Percentiles rank a stretch among this genome's conserved stretches.
phyloP scores from a whole-genome alignment of 2,888 invertebrate species.

The Atethmia centrago region DNA sequence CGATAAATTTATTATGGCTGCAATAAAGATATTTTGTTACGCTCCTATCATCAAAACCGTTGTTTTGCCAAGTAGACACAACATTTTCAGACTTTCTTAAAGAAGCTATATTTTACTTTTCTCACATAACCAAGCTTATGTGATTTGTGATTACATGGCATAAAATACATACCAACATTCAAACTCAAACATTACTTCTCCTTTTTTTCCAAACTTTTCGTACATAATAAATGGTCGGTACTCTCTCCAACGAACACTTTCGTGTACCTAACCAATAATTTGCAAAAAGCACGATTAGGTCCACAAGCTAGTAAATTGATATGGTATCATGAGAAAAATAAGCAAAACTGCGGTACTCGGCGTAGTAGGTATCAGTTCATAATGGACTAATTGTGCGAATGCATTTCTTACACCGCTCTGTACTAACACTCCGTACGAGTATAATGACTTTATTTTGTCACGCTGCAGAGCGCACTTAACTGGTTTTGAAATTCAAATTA shows the following conservation, averaged over 20 bases:
- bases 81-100: conserved; percentile 23
- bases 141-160: background rate
- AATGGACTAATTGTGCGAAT: conserved; percentile 80
- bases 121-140: conserved; percentile 2
- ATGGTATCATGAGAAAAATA: conserved; percentile 74
- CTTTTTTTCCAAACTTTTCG: background rate
- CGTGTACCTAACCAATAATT: conserved; percentile 51
- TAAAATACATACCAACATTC: background rate
- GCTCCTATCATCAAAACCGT: conserved; percentile 18
- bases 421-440: conserved; percentile 27
- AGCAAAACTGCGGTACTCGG: conserved; percentile 71
- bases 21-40: conserved; percentile 59
- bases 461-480: conserved; percentile 24
- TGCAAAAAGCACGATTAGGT: conserved; percentile 60
- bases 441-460: conserved; percentile 64
- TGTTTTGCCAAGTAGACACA: conserved; percentile 35
- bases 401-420: conserved; percentile 67
- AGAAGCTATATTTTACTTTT: conserved; percentile 27
- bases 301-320: conserved; percentile 71
- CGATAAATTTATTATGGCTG: conserved; percentile 61
- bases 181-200: background rate
- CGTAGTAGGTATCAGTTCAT: conserved; percentile 77
- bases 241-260: conserved; percentile 27
- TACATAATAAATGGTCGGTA: background rate
- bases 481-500: conserved; percentile 50